Base-by-base conservation (phyloP, 1,140 invertebrate genomes). In the Sinella curviseta region DNA sequence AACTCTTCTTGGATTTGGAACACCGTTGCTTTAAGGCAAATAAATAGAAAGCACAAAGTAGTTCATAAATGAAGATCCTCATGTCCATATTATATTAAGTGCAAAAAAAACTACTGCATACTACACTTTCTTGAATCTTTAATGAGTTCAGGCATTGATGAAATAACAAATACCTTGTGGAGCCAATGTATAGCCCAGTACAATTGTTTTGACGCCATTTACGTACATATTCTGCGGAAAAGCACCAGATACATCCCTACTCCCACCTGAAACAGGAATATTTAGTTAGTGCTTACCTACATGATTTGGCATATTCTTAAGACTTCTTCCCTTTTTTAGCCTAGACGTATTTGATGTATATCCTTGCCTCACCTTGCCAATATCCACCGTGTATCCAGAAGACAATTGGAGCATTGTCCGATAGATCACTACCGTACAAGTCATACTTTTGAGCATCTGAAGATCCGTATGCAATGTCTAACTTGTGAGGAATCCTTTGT, bases 381-480 rank as follows among this genome's bases (percentile, higher is more conserved):
- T 93, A 95, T 26, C 94, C 94, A 1, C 94, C 94, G 85, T 95
- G 94, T 26, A 95, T 89, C 84, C 90, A 95, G 1, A 94, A 88
- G 73, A 94, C 90, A 60, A 95, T 91, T 0, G 93, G 91, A 16
- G 91, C 89, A 85, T 91, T 92, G 93, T 90, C 86, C 55, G 89
- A 88, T 77, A 92, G 87, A 87, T 92, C 88, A 0, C 88, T 90
- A 70, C 92, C 92, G 78, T 92, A 90, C 76, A 92, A 87, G 84
- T 93, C 92, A 74, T 91, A 87, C 82, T 90, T 90, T 80, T 91
- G 87, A 60, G 86, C 86, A 1, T 89, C 85, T 0, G 86, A 86
- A 1, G 85, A 75, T 31, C 91, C 91, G 84, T 93, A 93, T 31
- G 89, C 86, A 35, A 93, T 86, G 84, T 92, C 87, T n/a, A 90